phyloP scores from a whole-genome alignment of 2,797 vertebrate genomes.

The Nannoperca obscura region DNA sequence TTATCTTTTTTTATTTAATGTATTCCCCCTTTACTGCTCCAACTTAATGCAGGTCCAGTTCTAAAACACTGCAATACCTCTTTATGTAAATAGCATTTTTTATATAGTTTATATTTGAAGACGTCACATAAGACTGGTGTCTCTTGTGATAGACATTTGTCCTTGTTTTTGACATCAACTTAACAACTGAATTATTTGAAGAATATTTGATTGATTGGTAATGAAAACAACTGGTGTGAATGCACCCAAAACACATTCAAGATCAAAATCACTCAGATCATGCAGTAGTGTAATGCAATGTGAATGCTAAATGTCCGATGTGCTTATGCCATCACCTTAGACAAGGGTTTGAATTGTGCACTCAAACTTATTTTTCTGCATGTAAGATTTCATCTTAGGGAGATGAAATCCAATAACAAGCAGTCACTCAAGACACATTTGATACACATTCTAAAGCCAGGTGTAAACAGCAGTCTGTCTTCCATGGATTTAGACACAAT shows the following conservation, averaged over 20 bases:
- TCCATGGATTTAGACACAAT: constrained; percentile 5
- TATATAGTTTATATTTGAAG: neutral
- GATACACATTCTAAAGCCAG: constrained; percentile 16
- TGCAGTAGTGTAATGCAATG: neutral
- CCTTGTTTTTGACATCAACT: neutral
- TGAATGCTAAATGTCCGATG: neutral
- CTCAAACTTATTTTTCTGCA: neutral
- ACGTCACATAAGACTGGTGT: neutral
- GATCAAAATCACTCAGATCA: neutral
- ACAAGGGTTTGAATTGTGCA: neutral
- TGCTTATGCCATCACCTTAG: neutral
- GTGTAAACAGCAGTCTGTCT: neutral
- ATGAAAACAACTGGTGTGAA: neutral
- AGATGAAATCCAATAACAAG: constrained; percentile 26
- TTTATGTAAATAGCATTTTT: neutral
- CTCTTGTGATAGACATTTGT: neutral
- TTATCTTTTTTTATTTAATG: neutral
- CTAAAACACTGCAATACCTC: neutral
- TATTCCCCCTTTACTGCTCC: neutral
- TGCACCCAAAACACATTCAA: neutral
- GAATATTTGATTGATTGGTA: neutral
- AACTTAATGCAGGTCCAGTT: neutral
- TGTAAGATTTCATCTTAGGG: too few relatives aligned
- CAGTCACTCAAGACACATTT: constrained; percentile 1
- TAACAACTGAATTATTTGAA: neutral